phyloP scores from a whole-genome alignment of 2,797 vertebrate species.

The Ceryle rudis region DNA sequence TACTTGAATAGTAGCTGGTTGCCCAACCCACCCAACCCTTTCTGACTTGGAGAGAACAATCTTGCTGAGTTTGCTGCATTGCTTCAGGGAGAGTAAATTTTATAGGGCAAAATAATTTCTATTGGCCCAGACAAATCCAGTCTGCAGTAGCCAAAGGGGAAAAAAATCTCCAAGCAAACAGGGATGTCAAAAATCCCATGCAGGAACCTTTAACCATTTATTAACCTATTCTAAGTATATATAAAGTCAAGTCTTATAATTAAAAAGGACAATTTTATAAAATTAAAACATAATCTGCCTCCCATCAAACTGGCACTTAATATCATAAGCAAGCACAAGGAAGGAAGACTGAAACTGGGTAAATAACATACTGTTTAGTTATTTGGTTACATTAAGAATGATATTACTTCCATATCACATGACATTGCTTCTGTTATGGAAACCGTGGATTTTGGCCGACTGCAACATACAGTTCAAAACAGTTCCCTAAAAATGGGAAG shows the following conservation, averaged over 20 bases:
- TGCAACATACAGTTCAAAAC: not conserved
- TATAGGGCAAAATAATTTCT: constrained; percentile 23
- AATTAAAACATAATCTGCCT: not conserved
- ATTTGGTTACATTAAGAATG: not conserved
- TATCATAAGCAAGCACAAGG: not conserved
- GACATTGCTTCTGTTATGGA: not conserved
- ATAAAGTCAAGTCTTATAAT: not conserved
- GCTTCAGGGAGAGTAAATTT: constrained; percentile 40
- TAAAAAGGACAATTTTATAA: not conserved
- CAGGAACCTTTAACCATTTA: not conserved
- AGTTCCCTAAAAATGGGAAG: not conserved
- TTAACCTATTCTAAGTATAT: not conserved
- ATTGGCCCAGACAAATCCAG: not conserved
- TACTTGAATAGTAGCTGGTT: constrained; percentile 38
- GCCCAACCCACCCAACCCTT: constrained; percentile 6
- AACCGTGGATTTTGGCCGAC: not conserved
- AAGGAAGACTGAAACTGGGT: not conserved
- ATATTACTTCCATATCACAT: not conserved
- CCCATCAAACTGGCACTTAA: not conserved
- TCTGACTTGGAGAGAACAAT: constrained; percentile 20
- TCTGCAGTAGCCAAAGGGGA: not conserved
- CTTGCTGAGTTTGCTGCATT: constrained; percentile 35
- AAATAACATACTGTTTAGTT: not conserved
- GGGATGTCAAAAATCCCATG: not conserved
- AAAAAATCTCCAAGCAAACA: not conserved